These are phyloP conservation scores for Scomberomorus guttatus DNA, from an alignment of 2,797 vertebrate genomes.

Conservation along the genomic window DNA sequence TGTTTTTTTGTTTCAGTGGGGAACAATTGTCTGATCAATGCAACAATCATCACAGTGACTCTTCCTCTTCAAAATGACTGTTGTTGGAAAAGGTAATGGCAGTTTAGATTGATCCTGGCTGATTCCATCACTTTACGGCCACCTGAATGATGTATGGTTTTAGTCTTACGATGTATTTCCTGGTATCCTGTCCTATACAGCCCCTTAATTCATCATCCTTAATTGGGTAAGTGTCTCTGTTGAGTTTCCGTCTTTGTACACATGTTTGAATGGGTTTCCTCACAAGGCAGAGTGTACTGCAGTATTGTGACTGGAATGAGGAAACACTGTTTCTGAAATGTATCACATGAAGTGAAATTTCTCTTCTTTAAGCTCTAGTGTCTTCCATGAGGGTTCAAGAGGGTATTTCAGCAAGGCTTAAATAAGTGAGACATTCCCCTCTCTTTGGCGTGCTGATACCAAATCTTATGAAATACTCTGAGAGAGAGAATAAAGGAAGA, in stretches of 20 bases:
- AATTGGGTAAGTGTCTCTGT: neutral
- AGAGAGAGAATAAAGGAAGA: slow-evolving; percentile 43
- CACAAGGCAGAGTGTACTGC: neutral
- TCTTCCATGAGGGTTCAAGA: slow-evolving; percentile 27
- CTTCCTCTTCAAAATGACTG: neutral
- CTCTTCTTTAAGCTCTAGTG: slow-evolving; percentile 36
- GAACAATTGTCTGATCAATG: neutral
- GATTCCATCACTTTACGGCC: neutral
- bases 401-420: slow-evolving; percentile 27
- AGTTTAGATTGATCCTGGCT: neutral
- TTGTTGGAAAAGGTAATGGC: neutral
- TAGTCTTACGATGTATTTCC: neutral
- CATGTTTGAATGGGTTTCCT: slow-evolving; percentile 2
- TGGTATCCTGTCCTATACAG: neutral
- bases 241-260: neutral
- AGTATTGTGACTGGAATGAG: slow-evolving; percentile 10
- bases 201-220: neutral
- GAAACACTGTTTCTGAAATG: slow-evolving; percentile 23
- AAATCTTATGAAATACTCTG: slow-evolving; percentile 31
- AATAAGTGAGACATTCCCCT: slow-evolving; percentile 32
- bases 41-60: neutral
- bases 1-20: neutral
- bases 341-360: slow-evolving; percentile 42
- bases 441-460: slow-evolving; percentile 17
- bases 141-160: neutral